Conservation (phyloP, 2,888 invertebrate genomes). For the Phrixothrix hirtus region DNA sequence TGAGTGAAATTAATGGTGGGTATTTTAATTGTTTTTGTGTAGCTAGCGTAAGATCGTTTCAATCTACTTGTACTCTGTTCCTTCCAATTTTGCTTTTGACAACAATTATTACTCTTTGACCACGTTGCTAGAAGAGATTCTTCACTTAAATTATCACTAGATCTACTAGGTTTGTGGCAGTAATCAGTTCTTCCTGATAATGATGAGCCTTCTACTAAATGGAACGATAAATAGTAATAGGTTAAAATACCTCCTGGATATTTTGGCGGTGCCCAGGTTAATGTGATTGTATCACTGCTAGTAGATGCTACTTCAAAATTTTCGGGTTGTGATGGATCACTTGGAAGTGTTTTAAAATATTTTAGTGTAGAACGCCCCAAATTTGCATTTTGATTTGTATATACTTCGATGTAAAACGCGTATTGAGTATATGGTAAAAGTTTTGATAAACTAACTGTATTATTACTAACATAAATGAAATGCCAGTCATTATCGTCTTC, state of each 20-base stretch:
- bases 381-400: slow-evolving; percentile 48
- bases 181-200: slow-evolving; percentile 61
- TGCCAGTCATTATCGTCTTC: slow-evolving; percentile 39
- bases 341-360: slow-evolving; percentile 67
- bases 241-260: slow-evolving; percentile 47
- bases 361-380: slow-evolving; percentile 65
- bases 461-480: slow-evolving; percentile 38
- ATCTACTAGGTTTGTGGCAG: slow-evolving; percentile 43
- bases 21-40: not conserved
- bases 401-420: slow-evolving; percentile 69
- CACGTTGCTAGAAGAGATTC: slow-evolving; percentile 4
- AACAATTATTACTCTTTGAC: slow-evolving; percentile 10
- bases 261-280: slow-evolving; percentile 65
- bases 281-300: slow-evolving; percentile 49
- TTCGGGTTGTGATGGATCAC: slow-evolving; percentile 58
- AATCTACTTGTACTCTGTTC: not conserved
- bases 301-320: slow-evolving; percentile 44
- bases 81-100: slow-evolving; percentile 31
- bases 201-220: slow-evolving; percentile 36
- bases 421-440: slow-evolving; percentile 73
- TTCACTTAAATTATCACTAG: not conserved
- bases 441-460: slow-evolving; percentile 48
- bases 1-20: not conserved
- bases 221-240: slow-evolving; percentile 50
- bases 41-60: not conserved